phyloP scores from a whole-genome alignment of 2,113 vertebrate genomes.

The Pogonocichla stellata region DNA sequence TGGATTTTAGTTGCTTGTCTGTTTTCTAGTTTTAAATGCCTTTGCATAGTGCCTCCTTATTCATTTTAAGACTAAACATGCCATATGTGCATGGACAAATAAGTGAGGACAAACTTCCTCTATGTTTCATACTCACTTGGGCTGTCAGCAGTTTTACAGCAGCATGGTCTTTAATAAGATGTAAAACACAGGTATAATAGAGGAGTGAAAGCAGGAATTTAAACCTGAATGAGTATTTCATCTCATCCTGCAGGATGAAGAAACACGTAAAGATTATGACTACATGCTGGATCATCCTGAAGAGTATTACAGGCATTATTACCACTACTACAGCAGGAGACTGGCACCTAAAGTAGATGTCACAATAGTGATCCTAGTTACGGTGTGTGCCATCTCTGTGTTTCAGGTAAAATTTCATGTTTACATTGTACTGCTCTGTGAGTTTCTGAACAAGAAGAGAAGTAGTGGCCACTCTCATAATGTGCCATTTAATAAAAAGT shows the following conservation, averaged over 20 bases:
- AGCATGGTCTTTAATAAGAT: neutral
- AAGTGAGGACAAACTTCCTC: neutral
- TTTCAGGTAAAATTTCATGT: constrained; percentile 83
- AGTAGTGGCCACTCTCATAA: neutral
- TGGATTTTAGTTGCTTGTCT: neutral
- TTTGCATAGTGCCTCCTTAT: neutral
- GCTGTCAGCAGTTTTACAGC: neutral
- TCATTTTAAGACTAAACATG: neutral
- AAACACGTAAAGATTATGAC: constrained; percentile 91
- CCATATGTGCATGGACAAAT: neutral
- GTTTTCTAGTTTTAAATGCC: neutral
- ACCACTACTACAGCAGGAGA: constrained; percentile 90
- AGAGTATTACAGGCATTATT: constrained; percentile 95
- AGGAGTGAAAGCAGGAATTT: neutral
- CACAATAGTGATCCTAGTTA: constrained; percentile 89
- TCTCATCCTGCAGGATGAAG: constrained; percentile 85
- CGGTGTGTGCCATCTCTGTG: constrained; percentile 88
- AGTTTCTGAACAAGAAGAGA: neutral
- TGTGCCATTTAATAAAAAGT: neutral
- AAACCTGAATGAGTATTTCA: neutral
- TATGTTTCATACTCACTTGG: neutral
- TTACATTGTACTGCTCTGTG: neutral
- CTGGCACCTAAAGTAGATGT: constrained; percentile 92
- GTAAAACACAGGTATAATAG: neutral
- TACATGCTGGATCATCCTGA: constrained; percentile 98